phyloP scores from a whole-genome alignment of 2,797 vertebrate genomes.

The Melanitta fusca region DNA sequence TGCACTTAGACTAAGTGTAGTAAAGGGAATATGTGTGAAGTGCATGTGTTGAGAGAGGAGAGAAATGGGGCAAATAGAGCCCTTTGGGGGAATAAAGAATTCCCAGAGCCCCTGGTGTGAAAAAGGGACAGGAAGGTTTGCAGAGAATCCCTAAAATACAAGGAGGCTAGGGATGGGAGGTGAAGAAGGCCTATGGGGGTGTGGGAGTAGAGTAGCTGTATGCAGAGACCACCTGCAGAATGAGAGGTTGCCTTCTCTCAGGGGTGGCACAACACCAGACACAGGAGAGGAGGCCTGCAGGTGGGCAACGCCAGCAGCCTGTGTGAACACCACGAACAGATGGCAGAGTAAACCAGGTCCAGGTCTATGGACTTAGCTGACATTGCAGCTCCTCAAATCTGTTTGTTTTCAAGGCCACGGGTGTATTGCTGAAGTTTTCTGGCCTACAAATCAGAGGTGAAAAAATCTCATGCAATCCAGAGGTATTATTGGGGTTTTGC shows the following conservation, averaged over 20 bases:
- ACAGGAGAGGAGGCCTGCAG: background rate
- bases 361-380: background rate
- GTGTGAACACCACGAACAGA: accelerated
- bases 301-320: background rate
- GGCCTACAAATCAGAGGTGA: background rate
- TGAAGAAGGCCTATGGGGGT: accelerated
- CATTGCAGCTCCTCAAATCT: background rate
- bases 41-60: background rate
- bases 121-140: background rate
- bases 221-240: background rate
- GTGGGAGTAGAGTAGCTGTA: background rate
- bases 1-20: background rate
- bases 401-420: background rate
- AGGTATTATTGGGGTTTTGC: background rate
- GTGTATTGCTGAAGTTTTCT: background rate
- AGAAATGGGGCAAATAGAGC: background rate
- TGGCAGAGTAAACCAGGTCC: background rate
- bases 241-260: background rate
- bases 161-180: background rate
- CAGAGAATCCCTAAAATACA: background rate
- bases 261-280: accelerated
- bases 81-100: background rate
- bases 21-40: background rate
- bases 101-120: background rate
- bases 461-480: background rate